Conservation (phyloP, 2,888 invertebrate species). For the Lithosia quadra region DNA sequence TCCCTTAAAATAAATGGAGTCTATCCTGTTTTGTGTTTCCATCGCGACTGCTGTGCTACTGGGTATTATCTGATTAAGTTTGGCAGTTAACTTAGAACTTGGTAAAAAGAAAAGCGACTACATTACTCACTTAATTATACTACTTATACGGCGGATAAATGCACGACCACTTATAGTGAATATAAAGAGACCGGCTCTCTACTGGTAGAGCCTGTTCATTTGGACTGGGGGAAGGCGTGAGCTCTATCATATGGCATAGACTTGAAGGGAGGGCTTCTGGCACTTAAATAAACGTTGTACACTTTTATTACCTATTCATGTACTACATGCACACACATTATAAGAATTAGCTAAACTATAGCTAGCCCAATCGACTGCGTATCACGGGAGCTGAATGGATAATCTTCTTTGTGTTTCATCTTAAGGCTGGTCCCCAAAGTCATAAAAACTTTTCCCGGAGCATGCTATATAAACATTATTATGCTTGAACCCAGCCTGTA, state of each 20-base stretch:
- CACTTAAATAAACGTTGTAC: not conserved
- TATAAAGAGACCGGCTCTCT: not conserved
- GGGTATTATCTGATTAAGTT: not conserved
- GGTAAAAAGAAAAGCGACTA: not conserved
- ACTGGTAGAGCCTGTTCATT: not conserved
- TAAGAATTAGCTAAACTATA: not conserved
- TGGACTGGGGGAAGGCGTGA: not conserved
- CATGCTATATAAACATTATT: conserved; percentile 13
- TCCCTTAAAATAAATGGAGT: conserved; percentile 14
- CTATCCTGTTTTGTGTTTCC: conserved; percentile 9
- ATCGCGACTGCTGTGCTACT: not conserved
- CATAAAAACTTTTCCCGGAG: conserved; percentile 6
- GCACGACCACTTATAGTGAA: not conserved
- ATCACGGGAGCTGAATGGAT: not conserved
- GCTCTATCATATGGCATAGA: not conserved
- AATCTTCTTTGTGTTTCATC: not conserved
- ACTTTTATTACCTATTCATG: not conserved
- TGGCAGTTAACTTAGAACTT: not conserved
- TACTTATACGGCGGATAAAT: not conserved
- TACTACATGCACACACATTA: not conserved
- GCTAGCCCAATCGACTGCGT: not conserved
- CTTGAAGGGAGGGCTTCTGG: not conserved
- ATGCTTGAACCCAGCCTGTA: not conserved
- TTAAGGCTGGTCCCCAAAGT: conserved; percentile 5
- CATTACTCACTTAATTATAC: not conserved